These are phyloP conservation scores for Sebastes flavidus DNA, from an alignment of 2,797 vertebrate species.

Conservation along the genomic window DNA sequence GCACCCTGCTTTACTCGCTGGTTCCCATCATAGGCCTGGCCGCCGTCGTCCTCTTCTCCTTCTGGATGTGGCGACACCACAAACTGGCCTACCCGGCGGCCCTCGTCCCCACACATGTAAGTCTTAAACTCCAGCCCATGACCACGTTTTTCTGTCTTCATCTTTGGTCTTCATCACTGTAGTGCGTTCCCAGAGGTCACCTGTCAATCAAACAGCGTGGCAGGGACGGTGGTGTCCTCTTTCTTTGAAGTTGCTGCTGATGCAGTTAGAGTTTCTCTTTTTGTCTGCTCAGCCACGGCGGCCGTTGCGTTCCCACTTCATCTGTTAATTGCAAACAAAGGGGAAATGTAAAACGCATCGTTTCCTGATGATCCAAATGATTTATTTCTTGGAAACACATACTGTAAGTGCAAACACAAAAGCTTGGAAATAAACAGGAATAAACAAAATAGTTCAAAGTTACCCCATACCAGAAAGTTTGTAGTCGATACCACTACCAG, in stretches of 20 bases:
- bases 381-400: neutral
- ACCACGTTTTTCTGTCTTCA: neutral
- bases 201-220: constrained; percentile 20
- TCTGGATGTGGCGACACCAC: constrained; percentile 99
- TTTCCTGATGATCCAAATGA: neutral
- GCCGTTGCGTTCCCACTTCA: neutral
- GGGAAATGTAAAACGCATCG: constrained; percentile 32
- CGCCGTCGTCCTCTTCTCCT: constrained; percentile 93
- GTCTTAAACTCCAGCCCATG: constrained; percentile 33
- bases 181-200: constrained; percentile 8
- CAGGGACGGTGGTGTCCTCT: constrained; percentile 23
- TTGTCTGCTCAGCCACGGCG: constrained; percentile 16
- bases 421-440: neutral
- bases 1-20: constrained; percentile 94
- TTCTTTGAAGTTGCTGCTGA: constrained; percentile 36
- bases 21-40: constrained; percentile 96
- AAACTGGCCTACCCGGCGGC: constrained; percentile 97
- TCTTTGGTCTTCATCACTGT: neutral
- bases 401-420: neutral
- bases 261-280: constrained; percentile 55
- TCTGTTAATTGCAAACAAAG: constrained; percentile 43
- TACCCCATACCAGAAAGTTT: too few species aligned
- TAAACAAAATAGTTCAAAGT: neutral
- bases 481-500: too few species aligned
- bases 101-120: constrained; percentile 97